phyloP scores from a whole-genome alignment of 2,888 invertebrate species.

The Meteorus colon region DNA sequence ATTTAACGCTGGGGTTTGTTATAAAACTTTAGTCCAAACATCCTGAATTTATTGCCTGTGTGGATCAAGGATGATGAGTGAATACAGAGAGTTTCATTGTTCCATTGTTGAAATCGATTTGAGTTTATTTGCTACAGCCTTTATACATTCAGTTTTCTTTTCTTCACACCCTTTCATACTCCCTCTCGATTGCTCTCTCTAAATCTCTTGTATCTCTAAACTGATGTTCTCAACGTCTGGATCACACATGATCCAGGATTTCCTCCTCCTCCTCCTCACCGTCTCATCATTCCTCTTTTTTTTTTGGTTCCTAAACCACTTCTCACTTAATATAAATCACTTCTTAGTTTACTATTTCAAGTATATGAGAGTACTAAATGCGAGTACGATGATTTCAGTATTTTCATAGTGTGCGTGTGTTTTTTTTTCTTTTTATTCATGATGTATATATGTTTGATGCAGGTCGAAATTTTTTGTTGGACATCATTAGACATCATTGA shows the following conservation, averaged over 20 bases:
- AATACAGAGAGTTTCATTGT: conserved; percentile 21
- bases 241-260: conserved; percentile 39
- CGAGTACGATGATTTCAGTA: conserved; percentile 21
- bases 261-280: neutral
- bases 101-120: conserved; percentile 45
- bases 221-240: conserved; percentile 34
- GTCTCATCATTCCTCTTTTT: conserved; percentile 13
- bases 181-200: conserved; percentile 17
- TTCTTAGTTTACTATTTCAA: conserved; percentile 13
- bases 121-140: conserved; percentile 47
- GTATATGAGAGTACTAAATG: conserved; percentile 13
- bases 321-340: conserved; percentile 38
- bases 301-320: conserved; percentile 33
- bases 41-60: conserved; percentile 12
- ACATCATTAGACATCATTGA: conserved; percentile 23
- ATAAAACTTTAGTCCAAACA: conserved; percentile 33
- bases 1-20: conserved; percentile 27
- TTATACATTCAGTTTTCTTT: neutral
- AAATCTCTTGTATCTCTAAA: conserved; percentile 26
- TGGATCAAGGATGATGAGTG: neutral
- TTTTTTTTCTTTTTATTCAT: conserved; percentile 13
- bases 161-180: neutral
- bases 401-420: neutral
- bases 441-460: neutral
- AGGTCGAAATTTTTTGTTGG: conserved; percentile 13